A percentile compares a stretch with the other conserved stretches of the same genome.
Evolutionary conservation across 2,888 invertebrate genomes (phyloP).

Genomic region (Steinernema hermaphroditum): DNA sequence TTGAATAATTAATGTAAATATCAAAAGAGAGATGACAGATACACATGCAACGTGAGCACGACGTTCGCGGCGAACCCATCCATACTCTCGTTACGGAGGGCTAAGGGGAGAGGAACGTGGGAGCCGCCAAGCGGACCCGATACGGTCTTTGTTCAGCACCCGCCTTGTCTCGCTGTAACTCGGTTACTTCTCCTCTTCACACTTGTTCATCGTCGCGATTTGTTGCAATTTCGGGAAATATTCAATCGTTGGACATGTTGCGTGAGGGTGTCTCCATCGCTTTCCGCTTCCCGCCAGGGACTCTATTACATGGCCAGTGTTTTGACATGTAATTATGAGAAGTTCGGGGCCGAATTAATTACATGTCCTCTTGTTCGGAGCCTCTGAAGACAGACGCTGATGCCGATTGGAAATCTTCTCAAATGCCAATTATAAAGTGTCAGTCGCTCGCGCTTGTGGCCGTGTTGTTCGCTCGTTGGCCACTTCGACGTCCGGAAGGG

Average conservation of each 20-base stretch:
- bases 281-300: constrained; percentile 19
- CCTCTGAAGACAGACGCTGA: neutral
- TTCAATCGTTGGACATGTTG: constrained; percentile 21
- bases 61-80: neutral
- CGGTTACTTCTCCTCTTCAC: constrained; percentile 7
- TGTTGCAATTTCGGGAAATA: constrained; percentile 18
- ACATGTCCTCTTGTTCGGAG: constrained; percentile 18
- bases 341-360: constrained; percentile 23
- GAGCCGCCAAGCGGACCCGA: neutral
- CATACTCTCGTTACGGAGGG: neutral
- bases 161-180: constrained; percentile 23
- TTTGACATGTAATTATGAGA: constrained; percentile 31
- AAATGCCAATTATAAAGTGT: constrained; percentile 31
- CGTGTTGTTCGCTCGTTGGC: constrained; percentile 29
- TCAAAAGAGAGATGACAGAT: constrained; percentile 30
- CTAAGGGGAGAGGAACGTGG: neutral
- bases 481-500: neutral
- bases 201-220: neutral
- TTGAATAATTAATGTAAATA: constrained; percentile 31
- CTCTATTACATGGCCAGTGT: constrained; percentile 10
- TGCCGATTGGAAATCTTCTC: constrained; percentile 29
- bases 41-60: constrained; percentile 27
- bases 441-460: constrained; percentile 18
- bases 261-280: constrained; percentile 21
- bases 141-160: constrained; percentile 8